Conservation (phyloP, 2,797 vertebrate species). For the Ctenochaetus hawaiiensis region DNA sequence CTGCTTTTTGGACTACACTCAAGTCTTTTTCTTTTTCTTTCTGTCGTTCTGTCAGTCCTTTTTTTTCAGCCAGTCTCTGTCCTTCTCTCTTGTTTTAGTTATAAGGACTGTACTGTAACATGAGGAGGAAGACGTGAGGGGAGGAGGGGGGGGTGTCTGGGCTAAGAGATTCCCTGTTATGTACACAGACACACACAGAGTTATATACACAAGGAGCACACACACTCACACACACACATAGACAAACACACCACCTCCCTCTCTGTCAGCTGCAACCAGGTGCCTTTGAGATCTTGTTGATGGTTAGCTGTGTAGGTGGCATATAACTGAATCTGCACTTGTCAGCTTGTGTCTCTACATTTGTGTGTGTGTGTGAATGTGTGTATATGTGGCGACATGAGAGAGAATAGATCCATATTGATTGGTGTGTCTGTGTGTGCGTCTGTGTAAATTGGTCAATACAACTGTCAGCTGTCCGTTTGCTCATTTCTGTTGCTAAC, state of each 20-base stretch:
- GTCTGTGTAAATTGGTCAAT: constrained; percentile 26
- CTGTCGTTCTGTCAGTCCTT: not conserved
- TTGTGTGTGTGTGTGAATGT: constrained; percentile 11
- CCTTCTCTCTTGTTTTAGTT: constrained; percentile 40
- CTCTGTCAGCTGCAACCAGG: constrained; percentile 71
- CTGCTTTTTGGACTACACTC: constrained; percentile 3
- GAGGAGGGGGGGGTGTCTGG: constrained; percentile 35
- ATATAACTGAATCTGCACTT: constrained; percentile 53
- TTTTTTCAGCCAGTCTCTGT: not conserved
- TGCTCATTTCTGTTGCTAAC: constrained; percentile 54
- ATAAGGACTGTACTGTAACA: constrained; percentile 60
- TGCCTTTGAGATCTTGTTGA: constrained; percentile 74
- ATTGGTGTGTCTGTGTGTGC: constrained; percentile 15
- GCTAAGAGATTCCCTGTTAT: constrained; percentile 59
- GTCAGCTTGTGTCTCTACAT: constrained; percentile 20
- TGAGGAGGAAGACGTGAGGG: constrained; percentile 46
- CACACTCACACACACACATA: constrained; percentile 47
- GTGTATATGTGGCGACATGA: constrained; percentile 14
- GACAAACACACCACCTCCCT: constrained; percentile 27
- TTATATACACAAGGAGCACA: constrained; percentile 12
- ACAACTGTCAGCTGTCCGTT: constrained; percentile 41
- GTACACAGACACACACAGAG: constrained; percentile 30
- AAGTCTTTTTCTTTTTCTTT: constrained; percentile 6
- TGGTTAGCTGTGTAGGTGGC: constrained; percentile 70
- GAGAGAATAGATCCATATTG: constrained; percentile 18